Evolutionary conservation across 2,797 vertebrate species (phyloP), one percentile per base, ranked within the genome.

Genomic region (Takifugu rubripes): DNA sequence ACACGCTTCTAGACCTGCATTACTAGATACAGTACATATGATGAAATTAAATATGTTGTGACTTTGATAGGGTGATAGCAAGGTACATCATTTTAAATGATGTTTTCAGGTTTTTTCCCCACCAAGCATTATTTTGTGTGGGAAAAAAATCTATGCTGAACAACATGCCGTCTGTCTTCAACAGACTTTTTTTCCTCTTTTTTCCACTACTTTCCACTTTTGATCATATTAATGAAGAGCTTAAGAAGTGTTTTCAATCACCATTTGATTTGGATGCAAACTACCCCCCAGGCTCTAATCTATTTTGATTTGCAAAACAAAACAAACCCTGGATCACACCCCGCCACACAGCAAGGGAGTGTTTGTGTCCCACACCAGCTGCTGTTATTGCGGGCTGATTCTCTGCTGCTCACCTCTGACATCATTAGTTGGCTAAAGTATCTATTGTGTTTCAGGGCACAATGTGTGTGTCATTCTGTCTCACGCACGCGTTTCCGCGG

Each of bases 391-490:
- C n/a, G 45, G 11, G 3, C 11, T 54, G 25, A 33, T 47, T 44
- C 54, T 67, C 50, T 62, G 36, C 36, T 5, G 12, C 33, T 66
- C 53, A 64, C 3, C 52, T 25, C 33, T 60, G 56, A 52, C 44
- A 62, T 63, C 52, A 54, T 42, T 57, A 29, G 26, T 47, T 49
- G 55, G 49, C 17, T 47, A 67, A 49, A 9, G 44, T 43, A 46
- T 17, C 15, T 31, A 29, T 40, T 64, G 40, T 53, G 59, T 50
- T 55, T 24, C 25, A 56, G 11, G 56, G 56, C 58, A 54, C 7
- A 21, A 6, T 6, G 9, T 21, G 9, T 21, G 6, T 21, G 17
- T 7, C 7, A 1, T n/a, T 46, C 44, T 17, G 12, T 46, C 54
- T 43, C 17, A 8, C 47, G 49, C 59, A 29, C 33, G 47, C 58